Base-by-base conservation (phyloP, 2,113 vertebrate species). In the Nesoenas mayeri region DNA sequence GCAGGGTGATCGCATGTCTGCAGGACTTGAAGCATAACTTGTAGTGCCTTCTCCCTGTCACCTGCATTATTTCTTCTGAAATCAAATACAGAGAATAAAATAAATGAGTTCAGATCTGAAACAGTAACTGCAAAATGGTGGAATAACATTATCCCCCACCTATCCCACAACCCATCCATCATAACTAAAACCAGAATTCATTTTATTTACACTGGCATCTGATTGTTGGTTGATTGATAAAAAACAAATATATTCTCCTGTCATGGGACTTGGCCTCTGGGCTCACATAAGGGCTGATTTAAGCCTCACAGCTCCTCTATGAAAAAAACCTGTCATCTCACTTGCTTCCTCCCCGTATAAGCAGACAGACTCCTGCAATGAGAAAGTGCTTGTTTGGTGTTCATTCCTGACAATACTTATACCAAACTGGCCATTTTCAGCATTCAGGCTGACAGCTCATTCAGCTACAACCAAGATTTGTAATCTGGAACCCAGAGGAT, bases 11-110 rank as follows among this genome's bases (percentile, higher is more conserved):
- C 98, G 91, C 99, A 99, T 0, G 97, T 98, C 94, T 99, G 98
- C 48, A 99, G 80, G 69, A 99, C 98, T 95, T 99, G 99, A 53
- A 99, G 98, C 98, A 99, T 99, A 97, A 99, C 98, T 32, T 98
- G 87, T 11, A 99, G 97, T 42, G 99, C 99, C 94, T 99, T 99
- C 86, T 98, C 98, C 73, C 99, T 97, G 97, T 99, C 99, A 6
- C 99, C 98, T 6, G 97, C 78, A 64, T 97, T 98, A 90, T 99
- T 99, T 94, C 99, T 98, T 98, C 99, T 99, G 96, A 72, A 97
- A 96, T 50, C 31, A 82, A 85, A 95, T 29, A 73, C 10, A 95
- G 66, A 96, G 40, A 92, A 85, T 36, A 69, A 82, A 54, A 70
- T 20, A 16, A 79, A 44, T 73, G 1, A 95, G 21, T 74, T 88